Base-by-base conservation (phyloP, 2,797 vertebrate species). In the Scolopax rusticola region DNA sequence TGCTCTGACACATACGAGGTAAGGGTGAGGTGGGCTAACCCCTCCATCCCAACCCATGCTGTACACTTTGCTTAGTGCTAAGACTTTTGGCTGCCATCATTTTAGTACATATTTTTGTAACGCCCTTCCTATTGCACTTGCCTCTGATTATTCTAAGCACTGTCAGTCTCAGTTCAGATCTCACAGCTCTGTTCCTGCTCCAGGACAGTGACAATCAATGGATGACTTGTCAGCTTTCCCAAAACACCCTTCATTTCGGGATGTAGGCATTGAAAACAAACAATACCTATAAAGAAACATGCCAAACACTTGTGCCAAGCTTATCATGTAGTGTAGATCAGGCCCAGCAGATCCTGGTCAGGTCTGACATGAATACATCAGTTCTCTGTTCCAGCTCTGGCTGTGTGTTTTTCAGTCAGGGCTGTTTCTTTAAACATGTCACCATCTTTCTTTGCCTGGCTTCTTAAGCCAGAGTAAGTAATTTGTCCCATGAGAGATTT, bases 401-500 rank as follows among this genome's bases (percentile, higher is more conserved):
- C 28, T 78, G 14, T 9, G 10, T n/a, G 61, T 9, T 86, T 87
- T 92, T 41, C 54, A 79, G 30, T 53, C 63, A 53, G 14, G 15
- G 23, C 36, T 90, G 43, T 71, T 89, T 74, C 71, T 85, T 93
- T 93, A 93, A 96, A 80, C 23, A 9, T 11, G 56, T 80, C 40
- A 45, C 23, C 57, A 67, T 41, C 45, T 85, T 86, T 57, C 64
- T 61, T 45, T 43, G 32, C 60, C 70, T 83, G 36, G 33, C 92
- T 87, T 92, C 78, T 80, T 68, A 89, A 92, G 89, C 15, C 20
- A 64, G 16, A 82, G 57, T 59, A 92, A 92, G 65, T 71, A 64
- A 91, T 93, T 94, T 92, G 36, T 79, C 90, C 78, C 68, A 80
- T 75, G 63, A 92, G 71, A 93, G 89, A 89, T 90, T 94, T 74